phyloP scores from a whole-genome alignment of 2,797 vertebrate genomes.

The Paramormyrops hopkinsi region DNA sequence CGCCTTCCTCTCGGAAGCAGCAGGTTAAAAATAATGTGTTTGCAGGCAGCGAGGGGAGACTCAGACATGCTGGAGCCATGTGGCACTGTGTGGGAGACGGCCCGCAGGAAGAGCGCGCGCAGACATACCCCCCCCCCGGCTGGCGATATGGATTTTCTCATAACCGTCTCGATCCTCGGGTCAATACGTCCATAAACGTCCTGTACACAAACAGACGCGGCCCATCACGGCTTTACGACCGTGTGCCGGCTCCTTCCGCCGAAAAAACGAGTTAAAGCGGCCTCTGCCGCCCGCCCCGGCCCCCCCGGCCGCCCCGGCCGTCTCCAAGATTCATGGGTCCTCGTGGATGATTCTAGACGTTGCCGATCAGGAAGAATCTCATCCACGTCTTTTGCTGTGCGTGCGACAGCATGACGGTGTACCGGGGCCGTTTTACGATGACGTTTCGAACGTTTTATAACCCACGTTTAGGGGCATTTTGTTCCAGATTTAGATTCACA shows the following conservation, averaged over 20 bases:
- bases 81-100: conserved; percentile 35
- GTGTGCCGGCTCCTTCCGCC: conserved; percentile 41
- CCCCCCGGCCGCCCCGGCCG: neutral
- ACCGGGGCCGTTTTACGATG: neutral
- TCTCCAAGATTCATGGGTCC: neutral
- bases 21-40: conserved; percentile 73
- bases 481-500: neutral
- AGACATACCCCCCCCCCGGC: conserved; percentile 30
- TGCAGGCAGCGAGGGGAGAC: conserved; percentile 58
- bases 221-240: conserved; percentile 49
- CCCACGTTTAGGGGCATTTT: neutral
- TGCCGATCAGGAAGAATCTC: neutral
- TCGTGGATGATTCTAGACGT: neutral
- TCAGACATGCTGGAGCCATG: conserved; percentile 75
- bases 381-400: neutral
- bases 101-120: conserved; percentile 33
- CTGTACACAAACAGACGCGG: conserved; percentile 59
- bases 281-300: neutral
- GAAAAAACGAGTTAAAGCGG: neutral
- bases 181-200: conserved; percentile 57
- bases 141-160: conserved; percentile 55
- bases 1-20: conserved; percentile 66
- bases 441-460: neutral
- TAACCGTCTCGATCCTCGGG: conserved; percentile 53
- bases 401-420: neutral